Conservation (phyloP, 1,140 invertebrate species). For the Anastrepha obliqua region DNA sequence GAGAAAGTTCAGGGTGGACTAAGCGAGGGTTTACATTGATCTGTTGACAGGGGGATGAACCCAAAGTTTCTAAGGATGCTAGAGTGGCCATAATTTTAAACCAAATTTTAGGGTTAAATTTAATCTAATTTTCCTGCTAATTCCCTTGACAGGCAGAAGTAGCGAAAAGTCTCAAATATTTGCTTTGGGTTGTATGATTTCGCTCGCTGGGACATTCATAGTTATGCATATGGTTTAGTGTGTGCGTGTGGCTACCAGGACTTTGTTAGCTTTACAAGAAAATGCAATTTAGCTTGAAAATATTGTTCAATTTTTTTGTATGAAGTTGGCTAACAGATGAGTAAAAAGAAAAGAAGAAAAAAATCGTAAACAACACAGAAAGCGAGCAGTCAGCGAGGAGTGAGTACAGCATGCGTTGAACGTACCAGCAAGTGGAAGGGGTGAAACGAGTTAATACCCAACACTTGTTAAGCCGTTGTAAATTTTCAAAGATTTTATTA, state of each 20-base stretch:
- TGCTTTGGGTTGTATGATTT: no score
- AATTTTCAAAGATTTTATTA: constrained; percentile 51
- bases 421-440: neutral
- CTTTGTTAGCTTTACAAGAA: constrained; percentile 56
- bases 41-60: no score
- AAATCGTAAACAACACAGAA: no score
- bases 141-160: no score
- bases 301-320: constrained; percentile 43
- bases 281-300: constrained; percentile 59
- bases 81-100: no score
- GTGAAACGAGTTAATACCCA: neutral
- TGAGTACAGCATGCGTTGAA: neutral
- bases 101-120: no score
- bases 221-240: neutral
- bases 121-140: no score
- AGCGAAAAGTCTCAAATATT: no score
- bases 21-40: no score
- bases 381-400: neutral
- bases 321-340: neutral
- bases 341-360: neutral
- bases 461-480: constrained; percentile 27
- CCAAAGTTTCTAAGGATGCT: no score
- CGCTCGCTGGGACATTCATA: neutral
- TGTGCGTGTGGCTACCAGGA: neutral
- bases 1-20: no score